Conservation (phyloP, 2,888 invertebrate genomes). For the Notocelia uddmanniana region DNA sequence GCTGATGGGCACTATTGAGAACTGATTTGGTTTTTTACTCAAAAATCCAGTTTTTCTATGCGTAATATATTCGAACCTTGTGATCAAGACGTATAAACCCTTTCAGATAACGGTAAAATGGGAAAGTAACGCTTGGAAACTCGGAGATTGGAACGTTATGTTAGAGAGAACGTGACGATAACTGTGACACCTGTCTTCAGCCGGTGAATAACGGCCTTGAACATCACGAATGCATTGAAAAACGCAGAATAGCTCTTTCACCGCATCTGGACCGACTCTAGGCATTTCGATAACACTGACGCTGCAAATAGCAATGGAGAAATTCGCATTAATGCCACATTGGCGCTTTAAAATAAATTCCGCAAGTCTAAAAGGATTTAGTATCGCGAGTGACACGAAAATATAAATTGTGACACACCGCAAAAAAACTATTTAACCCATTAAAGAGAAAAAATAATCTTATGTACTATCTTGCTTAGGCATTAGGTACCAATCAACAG, state of each 20-base stretch:
- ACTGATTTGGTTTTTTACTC: neutral
- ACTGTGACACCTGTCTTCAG: conserved; percentile 67
- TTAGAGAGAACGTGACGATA: conserved; percentile 61
- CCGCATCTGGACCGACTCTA: conserved; percentile 27
- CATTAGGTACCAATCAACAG: no score
- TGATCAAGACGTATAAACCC: conserved; percentile 44
- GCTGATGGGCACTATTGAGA: neutral
- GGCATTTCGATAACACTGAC: neutral
- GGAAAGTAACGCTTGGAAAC: conserved; percentile 60
- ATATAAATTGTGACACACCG: no score
- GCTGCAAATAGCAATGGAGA: conserved; percentile 3
- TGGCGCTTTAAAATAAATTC: no score
- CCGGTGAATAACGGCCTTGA: conserved; percentile 73
- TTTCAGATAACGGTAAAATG: conserved; percentile 51
- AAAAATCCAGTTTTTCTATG: conserved; percentile 4
- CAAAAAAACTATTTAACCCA: no score
- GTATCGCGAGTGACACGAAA: neutral
- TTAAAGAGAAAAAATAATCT: no score
- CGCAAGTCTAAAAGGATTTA: neutral
- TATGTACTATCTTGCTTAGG: no score
- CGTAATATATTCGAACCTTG: conserved; percentile 23
- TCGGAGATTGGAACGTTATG: conserved; percentile 58
- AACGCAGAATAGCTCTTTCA: conserved; percentile 61
- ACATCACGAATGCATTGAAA: conserved; percentile 70
- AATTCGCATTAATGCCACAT: neutral